Evolutionary conservation across 2,797 vertebrate species (phyloP), one percentile per base, ranked within the genome.

Genomic region (Notolabrus celidotus): DNA sequence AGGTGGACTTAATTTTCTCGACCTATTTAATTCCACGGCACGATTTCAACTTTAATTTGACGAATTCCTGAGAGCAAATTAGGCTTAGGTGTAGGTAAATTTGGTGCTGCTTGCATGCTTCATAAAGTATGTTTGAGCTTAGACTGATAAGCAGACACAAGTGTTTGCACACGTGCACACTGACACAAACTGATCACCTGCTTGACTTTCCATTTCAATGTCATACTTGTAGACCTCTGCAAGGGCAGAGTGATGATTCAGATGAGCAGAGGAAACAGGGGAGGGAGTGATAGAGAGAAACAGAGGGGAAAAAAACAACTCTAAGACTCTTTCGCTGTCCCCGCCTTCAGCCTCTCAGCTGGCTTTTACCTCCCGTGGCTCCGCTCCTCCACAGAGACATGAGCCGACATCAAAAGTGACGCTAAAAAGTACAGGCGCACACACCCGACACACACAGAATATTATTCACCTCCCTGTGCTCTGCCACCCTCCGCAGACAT

Each of bases 361-460:
- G 60, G 86, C 60, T 83, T 42, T 69, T 70, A 56, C 79, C 79
- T 83, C 83, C 86, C n/a, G 79, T 73, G 79, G 81, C 60, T 83
- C 43, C 41, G 59, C 66, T 72, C 79, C 69, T 84, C 82, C 72
- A 62, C 41, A 20, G 80, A 87, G 81, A 83, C 85, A 85, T 76
- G 85, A 85, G 79, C 83, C 60, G 78, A 88, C 85, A 88, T 90
- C 80, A 82, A 81, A 91, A 86, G 73, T 68, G 61, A 68, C 57
- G 73, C 74, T 74, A 74, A 79, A 80, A 82, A 61, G 72, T 42
- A 69, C 76, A 58, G 1, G 6, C 9, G 22, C 73, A 17, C 11
- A 4, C 60, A 66, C 58, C 43, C 61, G 15, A 27, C 43, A 16
- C 52, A 39, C 46, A 23, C 68, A 33, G 56, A 31, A 75, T 39